These are phyloP conservation scores for Halictus rubicundus DNA, from an alignment of 1,140 invertebrate genomes.

Conservation along the genomic window DNA sequence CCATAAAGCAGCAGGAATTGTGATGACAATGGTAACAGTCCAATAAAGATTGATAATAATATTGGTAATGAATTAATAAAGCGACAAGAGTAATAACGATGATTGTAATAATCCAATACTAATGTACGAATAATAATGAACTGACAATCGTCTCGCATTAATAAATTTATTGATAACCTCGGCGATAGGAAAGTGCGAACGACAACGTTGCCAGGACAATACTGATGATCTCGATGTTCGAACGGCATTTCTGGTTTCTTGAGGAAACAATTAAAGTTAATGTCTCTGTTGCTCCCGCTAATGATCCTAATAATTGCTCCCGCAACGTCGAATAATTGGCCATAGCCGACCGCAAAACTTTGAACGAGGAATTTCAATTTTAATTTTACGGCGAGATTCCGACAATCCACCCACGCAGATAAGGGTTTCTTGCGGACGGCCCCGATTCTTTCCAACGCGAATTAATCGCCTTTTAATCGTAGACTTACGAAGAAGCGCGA, in stretches of 20 bases:
- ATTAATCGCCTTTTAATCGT: conserved; percentile 37
- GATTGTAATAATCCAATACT: no score
- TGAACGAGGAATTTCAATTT: conserved; percentile 33
- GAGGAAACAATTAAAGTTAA: not conserved
- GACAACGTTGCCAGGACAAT: not conserved
- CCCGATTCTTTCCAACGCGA: not conserved
- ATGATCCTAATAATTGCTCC: conserved; percentile 25
- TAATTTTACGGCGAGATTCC: conserved; percentile 17
- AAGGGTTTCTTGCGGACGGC: not conserved
- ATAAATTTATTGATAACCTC: no score
- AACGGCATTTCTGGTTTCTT: no score
- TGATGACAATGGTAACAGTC: no score
- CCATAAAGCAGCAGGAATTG: no score
- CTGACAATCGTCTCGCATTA: no score
- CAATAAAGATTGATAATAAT: no score
- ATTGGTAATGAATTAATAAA: no score
- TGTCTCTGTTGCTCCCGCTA: not conserved
- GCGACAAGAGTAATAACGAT: no score
- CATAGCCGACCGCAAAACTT: not conserved
- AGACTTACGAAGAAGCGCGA: not conserved
- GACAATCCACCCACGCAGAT: not conserved
- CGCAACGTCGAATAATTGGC: conserved; percentile 20
- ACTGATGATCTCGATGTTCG: not conserved
- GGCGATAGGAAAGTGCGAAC: not conserved
- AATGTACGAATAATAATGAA: no score